Base-by-base conservation (phyloP, 2,113 vertebrate species). In the Leiothrix lutea region DNA sequence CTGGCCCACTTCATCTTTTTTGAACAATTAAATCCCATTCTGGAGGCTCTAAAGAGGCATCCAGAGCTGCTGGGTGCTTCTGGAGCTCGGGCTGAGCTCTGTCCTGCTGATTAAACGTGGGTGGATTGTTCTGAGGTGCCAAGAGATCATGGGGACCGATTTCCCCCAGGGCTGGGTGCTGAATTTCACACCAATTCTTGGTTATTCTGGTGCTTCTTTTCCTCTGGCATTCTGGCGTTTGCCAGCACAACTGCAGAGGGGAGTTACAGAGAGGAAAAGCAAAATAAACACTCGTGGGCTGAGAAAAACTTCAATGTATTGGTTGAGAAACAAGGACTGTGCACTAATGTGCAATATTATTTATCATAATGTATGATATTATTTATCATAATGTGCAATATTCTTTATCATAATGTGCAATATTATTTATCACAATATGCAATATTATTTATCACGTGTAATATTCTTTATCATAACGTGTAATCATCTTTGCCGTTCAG, bases 111-210 rank as follows among this genome's bases (percentile, higher is more conserved):
- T 56, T 7, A n/a, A 44, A 8, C 6, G 15, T 11, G 23, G 1
- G 3, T 44, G 69, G 12, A 45, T 80, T 67, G 33, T n/a, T 53
- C 47, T 21, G 86, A 72, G 69, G 38, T 35, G n/a, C 65, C 24
- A 31, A 8, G 50, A 24, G 38, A 21, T 26, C 8, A 0, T 0
- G 29, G 51, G 24, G 9, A 33, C 5, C 29, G 13, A 3, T 14
- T 12, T 40, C 24, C 1, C 6, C 48, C 38, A 12, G 84, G 53
- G 33, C n/a, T 48, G 44, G 64, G 13, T 7, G 78, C 58, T 54
- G 58, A 38, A 33, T 58, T 90, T 77, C 19, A 2, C 54, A 16
- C 8, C 25, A 5, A 2, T 24, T 62, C 33, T 36, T 45, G 22
- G 4, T 2, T 33, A 1, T 60, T 58, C 44, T 69, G 12, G 9